These are phyloP conservation scores for Sebastes schlegelii DNA, from an alignment of 2,113 vertebrate species.

Conservation along the genomic window DNA sequence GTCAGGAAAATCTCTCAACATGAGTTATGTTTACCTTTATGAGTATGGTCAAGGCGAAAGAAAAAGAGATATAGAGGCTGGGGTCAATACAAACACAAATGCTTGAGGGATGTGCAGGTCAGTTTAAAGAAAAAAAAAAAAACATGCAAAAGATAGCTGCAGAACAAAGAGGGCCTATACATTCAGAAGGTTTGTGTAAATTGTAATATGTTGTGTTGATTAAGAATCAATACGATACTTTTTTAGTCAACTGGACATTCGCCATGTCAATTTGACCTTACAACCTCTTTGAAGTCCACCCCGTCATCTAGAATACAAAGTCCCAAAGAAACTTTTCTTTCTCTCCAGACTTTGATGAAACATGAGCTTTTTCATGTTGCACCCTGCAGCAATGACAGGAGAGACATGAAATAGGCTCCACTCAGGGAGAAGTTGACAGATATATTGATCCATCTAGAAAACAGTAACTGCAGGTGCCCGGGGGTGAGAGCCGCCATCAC, in stretches of 20 bases:
- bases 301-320: not conserved
- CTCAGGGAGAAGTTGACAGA: conserved; percentile 62
- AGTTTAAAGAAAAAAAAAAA: not conserved
- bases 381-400: conserved; percentile 31
- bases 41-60: conserved; percentile 34
- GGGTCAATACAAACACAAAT: conserved; percentile 18
- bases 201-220: not conserved
- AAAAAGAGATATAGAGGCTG: conserved; percentile 17
- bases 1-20: conserved; percentile 47
- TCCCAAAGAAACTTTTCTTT: conserved; percentile 21
- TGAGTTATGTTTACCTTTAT: conserved; percentile 53
- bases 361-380: conserved; percentile 24
- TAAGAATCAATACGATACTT: not conserved
- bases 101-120: not conserved
- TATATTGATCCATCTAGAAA: conserved; percentile 71
- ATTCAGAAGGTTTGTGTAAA: too few species aligned
- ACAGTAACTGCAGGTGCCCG: conserved; percentile 47
- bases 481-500: conserved; percentile 45
- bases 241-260: too few species aligned
- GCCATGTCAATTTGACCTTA: not conserved
- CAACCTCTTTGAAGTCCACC: not conserved
- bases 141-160: not conserved
- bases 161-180: too few species aligned
- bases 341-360: conserved; percentile 27
- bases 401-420: conserved; percentile 53